Conservation (phyloP, 1,140 invertebrate genomes). For the Gonioctena quinquepunctata region DNA sequence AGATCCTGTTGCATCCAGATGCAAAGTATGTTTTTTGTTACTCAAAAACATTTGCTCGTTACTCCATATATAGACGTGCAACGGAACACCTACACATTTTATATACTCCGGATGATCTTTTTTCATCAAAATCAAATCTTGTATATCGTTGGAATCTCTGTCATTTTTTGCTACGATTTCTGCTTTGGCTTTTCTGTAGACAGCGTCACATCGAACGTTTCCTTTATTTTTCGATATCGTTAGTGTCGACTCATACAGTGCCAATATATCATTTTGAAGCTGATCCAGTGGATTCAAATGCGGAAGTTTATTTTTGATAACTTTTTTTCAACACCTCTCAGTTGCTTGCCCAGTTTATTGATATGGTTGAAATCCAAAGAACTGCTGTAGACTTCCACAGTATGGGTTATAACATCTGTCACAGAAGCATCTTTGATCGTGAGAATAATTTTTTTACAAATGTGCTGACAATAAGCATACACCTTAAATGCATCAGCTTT, state of each 20-base stretch:
- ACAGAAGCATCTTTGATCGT: background rate
- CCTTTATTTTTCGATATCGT: background rate
- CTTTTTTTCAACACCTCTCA: background rate
- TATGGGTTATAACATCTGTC: background rate
- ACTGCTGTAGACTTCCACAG: background rate
- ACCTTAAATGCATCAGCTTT: background rate
- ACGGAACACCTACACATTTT: background rate
- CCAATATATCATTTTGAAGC: background rate
- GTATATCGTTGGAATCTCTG: background rate
- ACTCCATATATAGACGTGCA: background rate
- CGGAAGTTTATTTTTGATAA: background rate
- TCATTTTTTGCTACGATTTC: background rate
- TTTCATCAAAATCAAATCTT: background rate
- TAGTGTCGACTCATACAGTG: background rate
- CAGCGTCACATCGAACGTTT: background rate
- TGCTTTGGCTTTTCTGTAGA: background rate
- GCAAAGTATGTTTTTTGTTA: background rate
- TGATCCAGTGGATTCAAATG: background rate
- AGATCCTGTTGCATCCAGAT: slow-evolving; percentile 1
- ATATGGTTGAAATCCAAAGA: background rate
- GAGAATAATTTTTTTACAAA: background rate
- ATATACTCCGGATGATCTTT: background rate
- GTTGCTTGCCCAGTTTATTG: background rate
- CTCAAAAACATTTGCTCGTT: background rate
- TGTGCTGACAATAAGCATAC: background rate